phyloP scores from a whole-genome alignment of 2,888 invertebrate genomes.

The Osmoderma eremita region DNA sequence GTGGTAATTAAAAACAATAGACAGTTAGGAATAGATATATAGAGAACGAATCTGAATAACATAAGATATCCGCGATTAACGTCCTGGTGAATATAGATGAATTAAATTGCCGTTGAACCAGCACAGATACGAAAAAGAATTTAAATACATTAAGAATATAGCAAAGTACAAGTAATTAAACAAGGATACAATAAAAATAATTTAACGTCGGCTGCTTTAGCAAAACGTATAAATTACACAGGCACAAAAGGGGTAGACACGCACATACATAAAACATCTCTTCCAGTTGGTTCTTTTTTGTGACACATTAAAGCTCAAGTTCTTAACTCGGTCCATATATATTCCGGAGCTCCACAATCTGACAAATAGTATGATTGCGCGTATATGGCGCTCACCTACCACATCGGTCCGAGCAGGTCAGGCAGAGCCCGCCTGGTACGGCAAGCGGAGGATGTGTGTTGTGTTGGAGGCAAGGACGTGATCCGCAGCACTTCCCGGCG shows the following conservation, averaged over 20 bases:
- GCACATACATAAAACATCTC: constrained; percentile 33
- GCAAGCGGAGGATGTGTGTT: constrained; percentile 53
- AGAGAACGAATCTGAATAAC: too few relatives aligned
- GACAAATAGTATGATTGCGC: constrained; percentile 45
- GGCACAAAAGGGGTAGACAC: constrained; percentile 16
- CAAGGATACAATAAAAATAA: constrained; percentile 17
- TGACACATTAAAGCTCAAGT: constrained; percentile 39
- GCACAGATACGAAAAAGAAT: too few relatives aligned
- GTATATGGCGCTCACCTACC: constrained; percentile 33
- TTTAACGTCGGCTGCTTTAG: constrained; percentile 13
- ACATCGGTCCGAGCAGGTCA: background rate
- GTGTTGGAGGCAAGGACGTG: constrained; percentile 56
- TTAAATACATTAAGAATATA: too few relatives aligned
- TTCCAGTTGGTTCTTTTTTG: constrained; percentile 34
- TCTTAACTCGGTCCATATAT: constrained; percentile 41
- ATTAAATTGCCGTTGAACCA: too few relatives aligned
- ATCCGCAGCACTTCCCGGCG: constrained; percentile 60
- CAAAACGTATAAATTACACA: constrained; percentile 11
- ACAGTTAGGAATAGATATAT: too few relatives aligned
- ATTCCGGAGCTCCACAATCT: constrained; percentile 35
- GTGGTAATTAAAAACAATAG: too few relatives aligned
- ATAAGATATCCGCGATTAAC: too few relatives aligned
- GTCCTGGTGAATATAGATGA: too few relatives aligned
- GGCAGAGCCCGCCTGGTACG: constrained; percentile 2
- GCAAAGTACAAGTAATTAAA: background rate